Evolutionary conservation across 2,888 invertebrate genomes (phyloP).

Genomic region (Balanococcus diminutus): DNA sequence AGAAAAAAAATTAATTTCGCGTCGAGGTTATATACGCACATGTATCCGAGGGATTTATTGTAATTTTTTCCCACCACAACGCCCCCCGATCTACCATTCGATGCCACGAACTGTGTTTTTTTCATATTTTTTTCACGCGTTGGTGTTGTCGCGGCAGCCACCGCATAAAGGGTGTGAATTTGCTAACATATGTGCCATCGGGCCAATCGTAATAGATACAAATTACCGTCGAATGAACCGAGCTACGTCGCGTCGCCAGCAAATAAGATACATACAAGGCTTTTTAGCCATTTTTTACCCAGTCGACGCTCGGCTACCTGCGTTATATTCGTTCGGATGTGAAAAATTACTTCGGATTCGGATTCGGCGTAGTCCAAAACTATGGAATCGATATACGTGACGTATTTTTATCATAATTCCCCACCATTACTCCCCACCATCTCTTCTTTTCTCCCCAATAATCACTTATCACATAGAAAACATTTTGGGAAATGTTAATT

Average conservation of each 20-base stretch:
- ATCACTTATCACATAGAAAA: too few relatives aligned
- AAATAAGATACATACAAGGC: not conserved
- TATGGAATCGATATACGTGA: not conserved
- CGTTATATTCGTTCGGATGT: not conserved
- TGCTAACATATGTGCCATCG: not conserved
- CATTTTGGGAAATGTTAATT: too few relatives aligned
- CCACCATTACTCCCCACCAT: not conserved
- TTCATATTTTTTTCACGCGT: not conserved
- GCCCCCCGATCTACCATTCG: not conserved
- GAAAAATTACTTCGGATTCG: not conserved
- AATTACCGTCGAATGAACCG: not conserved
- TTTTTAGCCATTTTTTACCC: too few relatives aligned
- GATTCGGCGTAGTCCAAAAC: not conserved
- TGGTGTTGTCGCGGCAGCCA: not conserved
- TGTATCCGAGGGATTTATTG: not conserved
- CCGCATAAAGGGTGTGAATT: not conserved
- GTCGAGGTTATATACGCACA: not conserved
- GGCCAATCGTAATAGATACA: not conserved
- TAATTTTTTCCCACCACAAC: not conserved
- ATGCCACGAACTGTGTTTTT: not conserved
- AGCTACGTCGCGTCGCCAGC: not conserved
- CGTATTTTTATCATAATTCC: not conserved
- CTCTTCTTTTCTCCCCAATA: too few relatives aligned
- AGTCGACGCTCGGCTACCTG: not conserved
- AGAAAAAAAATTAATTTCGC: slow-evolving; percentile 18